phyloP scores from a whole-genome alignment of 2,888 invertebrate species.

The Tetragonisca angustula region DNA sequence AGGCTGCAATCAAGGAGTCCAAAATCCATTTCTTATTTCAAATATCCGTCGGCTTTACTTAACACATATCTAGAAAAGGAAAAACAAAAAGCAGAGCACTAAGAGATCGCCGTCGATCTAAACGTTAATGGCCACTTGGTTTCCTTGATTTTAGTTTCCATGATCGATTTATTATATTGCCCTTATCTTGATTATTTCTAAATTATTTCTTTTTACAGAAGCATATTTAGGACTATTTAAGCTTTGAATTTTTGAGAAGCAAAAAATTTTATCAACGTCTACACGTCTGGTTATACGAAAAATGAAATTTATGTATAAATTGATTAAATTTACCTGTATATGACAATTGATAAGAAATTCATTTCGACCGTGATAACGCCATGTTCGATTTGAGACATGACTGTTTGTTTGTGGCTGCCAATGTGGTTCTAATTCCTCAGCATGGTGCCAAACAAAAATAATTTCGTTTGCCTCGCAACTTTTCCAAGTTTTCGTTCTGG shows the following conservation, averaged over 20 bases:
- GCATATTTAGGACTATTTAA: background rate
- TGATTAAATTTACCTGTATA: conserved; percentile 87
- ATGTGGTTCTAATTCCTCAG: conserved; percentile 88
- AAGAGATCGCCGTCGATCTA: conserved; percentile 12
- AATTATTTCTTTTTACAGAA: background rate
- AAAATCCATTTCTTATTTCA: conserved; percentile 40
- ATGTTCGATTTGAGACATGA: conserved; percentile 85
- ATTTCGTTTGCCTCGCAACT: conserved; percentile 89
- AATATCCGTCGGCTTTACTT: conserved; percentile 34
- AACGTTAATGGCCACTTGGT: conserved; percentile 20
- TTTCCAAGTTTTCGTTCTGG: conserved; percentile 89
- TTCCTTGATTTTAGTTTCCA: conserved; percentile 47
- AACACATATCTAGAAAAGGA: conserved; percentile 24
- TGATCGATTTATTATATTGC: conserved; percentile 9
- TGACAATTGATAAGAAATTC: conserved; percentile 92
- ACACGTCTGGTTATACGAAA: background rate
- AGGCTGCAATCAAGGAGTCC: conserved; percentile 42
- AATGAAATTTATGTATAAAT: background rate
- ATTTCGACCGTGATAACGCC: conserved; percentile 90
- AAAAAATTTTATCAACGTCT: background rate
- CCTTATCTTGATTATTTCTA: background rate
- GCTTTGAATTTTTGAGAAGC: background rate
- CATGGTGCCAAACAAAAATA: conserved; percentile 94
- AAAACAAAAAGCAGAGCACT: conserved; percentile 9
- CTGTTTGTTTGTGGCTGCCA: conserved; percentile 88